These are phyloP conservation scores for Zootoca vivipara DNA, from an alignment of 2,113 vertebrate genomes.

Conservation along the genomic window DNA sequence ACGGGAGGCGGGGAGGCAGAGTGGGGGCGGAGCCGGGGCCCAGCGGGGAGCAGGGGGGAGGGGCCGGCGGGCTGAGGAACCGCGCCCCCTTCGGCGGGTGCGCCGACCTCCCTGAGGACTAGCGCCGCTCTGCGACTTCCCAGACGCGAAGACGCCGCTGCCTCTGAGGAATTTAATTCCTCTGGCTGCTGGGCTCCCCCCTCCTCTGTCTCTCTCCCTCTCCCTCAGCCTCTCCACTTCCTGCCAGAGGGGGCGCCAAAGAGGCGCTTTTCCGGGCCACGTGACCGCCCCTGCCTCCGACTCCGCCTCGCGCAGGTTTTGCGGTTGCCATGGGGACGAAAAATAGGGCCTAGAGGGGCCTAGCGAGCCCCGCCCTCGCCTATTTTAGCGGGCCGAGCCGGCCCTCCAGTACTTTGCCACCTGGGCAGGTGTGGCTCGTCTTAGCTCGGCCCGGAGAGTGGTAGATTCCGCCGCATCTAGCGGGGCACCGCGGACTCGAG, in stretches of 20 bases:
- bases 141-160: background rate
- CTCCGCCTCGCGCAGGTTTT: background rate
- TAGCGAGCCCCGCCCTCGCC: background rate
- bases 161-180: background rate
- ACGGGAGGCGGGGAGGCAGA: background rate
- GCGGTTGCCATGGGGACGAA: background rate
- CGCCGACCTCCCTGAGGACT: background rate
- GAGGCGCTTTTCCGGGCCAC: constrained; percentile 10
- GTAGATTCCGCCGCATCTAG: too few relatives aligned
- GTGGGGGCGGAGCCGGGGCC: background rate
- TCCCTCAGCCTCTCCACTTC: background rate
- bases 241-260: constrained; percentile 2
- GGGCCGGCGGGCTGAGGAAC: background rate
- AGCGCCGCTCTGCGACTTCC: background rate
- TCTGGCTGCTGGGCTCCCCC: background rate
- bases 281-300: background rate
- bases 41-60: background rate
- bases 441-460: background rate
- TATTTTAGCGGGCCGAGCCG: background rate
- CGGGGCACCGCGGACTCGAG: too few relatives aligned
- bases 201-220: background rate
- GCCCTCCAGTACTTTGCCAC: background rate
- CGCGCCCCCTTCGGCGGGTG: background rate
- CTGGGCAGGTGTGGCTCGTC: background rate
- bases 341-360: background rate